phyloP scores from a whole-genome alignment of 2,113 vertebrate genomes.

The Lucifuga dentata region DNA sequence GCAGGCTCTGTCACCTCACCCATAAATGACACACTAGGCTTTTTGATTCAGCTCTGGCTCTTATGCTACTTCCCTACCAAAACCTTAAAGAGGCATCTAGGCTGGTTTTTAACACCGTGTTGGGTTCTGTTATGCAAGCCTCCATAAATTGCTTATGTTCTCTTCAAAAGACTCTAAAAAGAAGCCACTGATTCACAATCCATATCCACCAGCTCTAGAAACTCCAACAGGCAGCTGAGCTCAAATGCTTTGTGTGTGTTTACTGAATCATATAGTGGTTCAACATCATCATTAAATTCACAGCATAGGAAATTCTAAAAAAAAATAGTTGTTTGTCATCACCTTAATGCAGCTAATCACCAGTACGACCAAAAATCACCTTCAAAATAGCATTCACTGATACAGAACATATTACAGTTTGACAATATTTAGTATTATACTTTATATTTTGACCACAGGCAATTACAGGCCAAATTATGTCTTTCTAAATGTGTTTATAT shows the following conservation, averaged over 20 bases:
- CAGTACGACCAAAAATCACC: no score
- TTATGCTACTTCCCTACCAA: slow-evolving; percentile 38
- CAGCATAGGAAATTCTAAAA: no score
- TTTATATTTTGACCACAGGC: no score
- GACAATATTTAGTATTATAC: no score
- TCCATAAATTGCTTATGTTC: slow-evolving; percentile 29
- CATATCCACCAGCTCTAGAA: slow-evolving; percentile 30
- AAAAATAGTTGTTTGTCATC: no score
- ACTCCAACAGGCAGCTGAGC: not conserved
- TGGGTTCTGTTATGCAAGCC: slow-evolving; percentile 56
- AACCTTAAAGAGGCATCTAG: slow-evolving; percentile 38
- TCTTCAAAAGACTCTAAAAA: slow-evolving; percentile 36
- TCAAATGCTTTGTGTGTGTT: slow-evolving; percentile 17
- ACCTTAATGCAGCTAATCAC: no score
- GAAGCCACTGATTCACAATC: slow-evolving; percentile 43
- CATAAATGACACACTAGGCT: slow-evolving; percentile 65
- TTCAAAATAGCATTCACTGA: no score
- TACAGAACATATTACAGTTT: no score
- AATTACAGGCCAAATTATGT: no score
- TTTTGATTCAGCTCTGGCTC: slow-evolving; percentile 59
- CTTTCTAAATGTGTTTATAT: no score
- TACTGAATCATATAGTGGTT: not conserved
- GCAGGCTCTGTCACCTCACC: slow-evolving; percentile 35
- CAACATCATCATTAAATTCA: no score
- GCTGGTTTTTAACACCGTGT: slow-evolving; percentile 48